Conservation (phyloP, 2,113 vertebrate species). For the Coregonus clupeaformis region DNA sequence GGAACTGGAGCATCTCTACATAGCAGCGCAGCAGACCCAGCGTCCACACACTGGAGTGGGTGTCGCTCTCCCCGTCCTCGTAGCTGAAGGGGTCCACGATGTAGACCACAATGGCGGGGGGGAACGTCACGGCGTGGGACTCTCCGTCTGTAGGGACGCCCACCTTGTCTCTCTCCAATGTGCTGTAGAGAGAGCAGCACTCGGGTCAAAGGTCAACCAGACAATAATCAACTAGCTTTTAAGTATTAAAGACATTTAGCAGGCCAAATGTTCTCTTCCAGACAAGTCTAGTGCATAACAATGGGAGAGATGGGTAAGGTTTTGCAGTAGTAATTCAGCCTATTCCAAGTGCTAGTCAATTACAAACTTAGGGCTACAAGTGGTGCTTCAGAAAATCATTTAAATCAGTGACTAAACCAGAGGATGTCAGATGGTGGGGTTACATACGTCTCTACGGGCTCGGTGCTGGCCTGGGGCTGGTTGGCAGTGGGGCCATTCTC, state of each 20-base stretch:
- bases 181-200: constrained; percentile 69
- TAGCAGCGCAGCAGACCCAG: constrained; percentile 95
- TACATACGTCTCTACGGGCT: constrained; percentile 88
- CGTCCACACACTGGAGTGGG: constrained; percentile 83
- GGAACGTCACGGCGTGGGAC: constrained; percentile 91
- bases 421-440: neutral
- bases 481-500: constrained; percentile 72
- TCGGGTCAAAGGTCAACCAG: too few relatives aligned
- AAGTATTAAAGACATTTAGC: too few relatives aligned
- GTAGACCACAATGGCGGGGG: constrained; percentile 95
- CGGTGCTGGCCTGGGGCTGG: constrained; percentile 77
- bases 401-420: too few relatives aligned
- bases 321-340: too few relatives aligned
- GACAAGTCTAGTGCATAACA: too few relatives aligned
- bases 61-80: constrained; percentile 83
- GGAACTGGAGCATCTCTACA: constrained; percentile 92
- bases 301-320: too few relatives aligned
- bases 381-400: too few relatives aligned
- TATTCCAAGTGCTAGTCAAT: too few relatives aligned
- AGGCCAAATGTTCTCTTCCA: too few relatives aligned
- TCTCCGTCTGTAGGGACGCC: constrained; percentile 96
- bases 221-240: too few relatives aligned
- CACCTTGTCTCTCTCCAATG: constrained; percentile 96
- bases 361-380: too few relatives aligned
- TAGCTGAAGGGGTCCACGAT: constrained; percentile 96